Conservation (phyloP, 2,888 invertebrate genomes). For the Abrostola triplasia region DNA sequence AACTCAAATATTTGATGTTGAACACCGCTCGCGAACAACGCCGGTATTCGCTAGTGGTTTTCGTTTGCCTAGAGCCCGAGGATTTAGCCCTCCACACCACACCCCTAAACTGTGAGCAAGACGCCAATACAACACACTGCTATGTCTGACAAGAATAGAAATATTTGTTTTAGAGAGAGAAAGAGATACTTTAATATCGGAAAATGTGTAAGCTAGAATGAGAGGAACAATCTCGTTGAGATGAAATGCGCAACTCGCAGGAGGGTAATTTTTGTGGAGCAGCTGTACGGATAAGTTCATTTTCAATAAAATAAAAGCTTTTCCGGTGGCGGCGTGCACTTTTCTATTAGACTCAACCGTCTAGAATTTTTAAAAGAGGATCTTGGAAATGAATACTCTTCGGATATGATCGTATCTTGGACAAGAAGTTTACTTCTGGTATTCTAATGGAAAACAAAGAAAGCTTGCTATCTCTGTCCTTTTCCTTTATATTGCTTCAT, state of each 20-base stretch:
- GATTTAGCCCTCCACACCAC: slow-evolving; percentile 42
- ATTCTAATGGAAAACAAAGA: background rate
- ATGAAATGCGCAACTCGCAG: slow-evolving; percentile 67
- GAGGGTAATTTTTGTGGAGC: slow-evolving; percentile 65
- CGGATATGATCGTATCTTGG: slow-evolving; percentile 15
- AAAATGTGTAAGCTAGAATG: slow-evolving; percentile 52
- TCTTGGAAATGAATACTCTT: slow-evolving; percentile 14
- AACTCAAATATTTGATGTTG: slow-evolving; percentile 55
- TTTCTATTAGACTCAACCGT: slow-evolving; percentile 37
- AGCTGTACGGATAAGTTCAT: slow-evolving; percentile 70
- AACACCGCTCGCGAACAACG: slow-evolving; percentile 45
- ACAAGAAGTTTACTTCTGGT: background rate
- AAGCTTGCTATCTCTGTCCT: background rate
- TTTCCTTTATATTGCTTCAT: background rate
- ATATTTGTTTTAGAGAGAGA: slow-evolving; percentile 32
- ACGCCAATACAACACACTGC: slow-evolving; percentile 29
- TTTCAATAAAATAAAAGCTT: slow-evolving; percentile 72
- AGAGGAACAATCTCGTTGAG: slow-evolving; percentile 48
- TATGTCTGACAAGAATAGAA: slow-evolving; percentile 50
- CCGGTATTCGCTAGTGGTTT: slow-evolving; percentile 10
- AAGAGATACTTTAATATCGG: slow-evolving; percentile 8
- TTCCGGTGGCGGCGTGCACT: slow-evolving; percentile 43
- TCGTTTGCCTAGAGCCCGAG: slow-evolving; percentile 38
- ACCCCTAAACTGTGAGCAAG: slow-evolving; percentile 47
- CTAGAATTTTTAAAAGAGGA: slow-evolving; percentile 39